phyloP scores from a whole-genome alignment of 2,888 invertebrate genomes.

The Apotomis capreana region DNA sequence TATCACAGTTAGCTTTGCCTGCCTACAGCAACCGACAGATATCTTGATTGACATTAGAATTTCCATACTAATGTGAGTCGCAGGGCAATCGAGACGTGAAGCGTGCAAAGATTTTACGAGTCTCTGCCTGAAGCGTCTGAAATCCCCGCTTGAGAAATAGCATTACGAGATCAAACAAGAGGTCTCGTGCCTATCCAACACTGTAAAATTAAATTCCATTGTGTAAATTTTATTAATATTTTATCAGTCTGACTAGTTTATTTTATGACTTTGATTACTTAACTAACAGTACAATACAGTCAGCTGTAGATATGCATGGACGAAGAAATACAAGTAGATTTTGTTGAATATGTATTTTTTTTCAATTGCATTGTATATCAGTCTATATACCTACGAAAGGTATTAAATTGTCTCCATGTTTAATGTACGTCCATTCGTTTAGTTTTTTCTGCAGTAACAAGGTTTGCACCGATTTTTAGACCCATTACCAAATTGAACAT shows the following conservation, averaged over 20 bases:
- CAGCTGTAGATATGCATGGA: no score
- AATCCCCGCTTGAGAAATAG: slow-evolving; percentile 7
- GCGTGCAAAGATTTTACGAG: slow-evolving; percentile 5
- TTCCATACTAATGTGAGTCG: slow-evolving; percentile 21
- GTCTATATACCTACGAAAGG: no score
- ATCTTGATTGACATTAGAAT: not conserved
- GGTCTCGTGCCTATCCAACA: not conserved
- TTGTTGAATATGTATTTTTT: no score
- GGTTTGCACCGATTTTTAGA: no score
- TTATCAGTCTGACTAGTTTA: no score
- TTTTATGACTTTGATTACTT: not conserved
- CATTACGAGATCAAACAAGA: slow-evolving; percentile 14
- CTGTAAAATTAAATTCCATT: slow-evolving; percentile 9
- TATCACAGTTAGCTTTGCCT: no score
- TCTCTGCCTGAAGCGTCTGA: not conserved
- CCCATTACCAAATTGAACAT: no score
- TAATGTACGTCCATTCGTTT: no score
- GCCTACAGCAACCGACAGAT: not conserved
- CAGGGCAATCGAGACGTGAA: slow-evolving; percentile 6
- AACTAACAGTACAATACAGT: not conserved
- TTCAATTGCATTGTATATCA: no score
- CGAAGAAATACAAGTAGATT: no score
- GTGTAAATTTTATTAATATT: not conserved
- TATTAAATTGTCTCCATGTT: no score
- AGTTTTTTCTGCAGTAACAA: no score